Evolutionary conservation across 2,797 vertebrate genomes (phyloP), one percentile per base, ranked within the genome.

Genomic region (Cyprinodon diabolis): DNA sequence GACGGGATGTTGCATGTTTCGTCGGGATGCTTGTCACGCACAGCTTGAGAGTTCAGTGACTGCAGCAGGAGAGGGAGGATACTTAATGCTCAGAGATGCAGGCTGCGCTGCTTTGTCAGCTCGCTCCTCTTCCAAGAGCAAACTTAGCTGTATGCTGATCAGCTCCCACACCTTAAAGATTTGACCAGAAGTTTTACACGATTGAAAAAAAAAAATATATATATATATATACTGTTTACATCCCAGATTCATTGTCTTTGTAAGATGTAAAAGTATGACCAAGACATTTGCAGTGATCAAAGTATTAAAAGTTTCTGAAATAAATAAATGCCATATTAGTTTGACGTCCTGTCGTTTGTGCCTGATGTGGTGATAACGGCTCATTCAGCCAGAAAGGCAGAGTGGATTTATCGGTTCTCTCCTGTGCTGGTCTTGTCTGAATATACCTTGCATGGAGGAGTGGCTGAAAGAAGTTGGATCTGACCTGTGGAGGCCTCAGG

Each of bases 291-390:
- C 93, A 91, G 93, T 95, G 94, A 94, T 92, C 87, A 87, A 93
- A 94, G 93, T 95, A 94, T 95, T 95, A 87, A 89, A 30, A 91
- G 89, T 94, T 95, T 95, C 91, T 90, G 93, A 94, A 94, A 95
- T 94, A 93, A 95, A 94, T 88, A 89, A 87, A 88, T 86, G 82
- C 87, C 72, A 77, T 90, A 85, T 88, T 19, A 40, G 84, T 83
- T 81, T 70, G 85, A 83, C 81, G 57, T 84, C 79, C 71, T 79
- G 62, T 74, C 56, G 23, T 81, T 76, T 77, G 58, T 76, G 52
- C 70, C 48, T 74, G 23, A 23, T 23, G 25, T 23, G 54, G 6
- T 35, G 47, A 40, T 14, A 51, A 3, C 40, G 51, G 67, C 63
- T 71, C 11, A 19, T 66, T 75, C n/a, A 43, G 49, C 71, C 66